phyloP scores from a whole-genome alignment of 1,140 invertebrate species.

The Hirudo medicinalis region DNA sequence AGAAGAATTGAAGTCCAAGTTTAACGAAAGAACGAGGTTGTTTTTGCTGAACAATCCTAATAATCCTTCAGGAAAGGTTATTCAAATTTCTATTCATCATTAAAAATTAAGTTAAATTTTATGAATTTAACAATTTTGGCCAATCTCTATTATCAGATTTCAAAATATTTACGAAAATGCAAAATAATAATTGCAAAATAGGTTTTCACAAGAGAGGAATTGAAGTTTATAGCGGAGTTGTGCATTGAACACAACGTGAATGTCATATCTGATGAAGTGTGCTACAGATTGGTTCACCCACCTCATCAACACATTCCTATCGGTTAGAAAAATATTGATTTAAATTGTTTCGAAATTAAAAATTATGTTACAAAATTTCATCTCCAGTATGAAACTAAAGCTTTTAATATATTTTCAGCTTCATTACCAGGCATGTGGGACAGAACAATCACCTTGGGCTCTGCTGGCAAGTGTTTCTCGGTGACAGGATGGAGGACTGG shows the following conservation, averaged over 20 bases:
- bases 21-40: constrained; percentile 80
- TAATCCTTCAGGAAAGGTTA: constrained; percentile 84
- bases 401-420: constrained; percentile 41
- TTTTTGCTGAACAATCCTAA: constrained; percentile 91
- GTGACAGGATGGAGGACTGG: constrained; percentile 75
- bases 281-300: constrained; percentile 83
- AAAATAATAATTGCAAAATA: constrained; percentile 25
- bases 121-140: too few species aligned
- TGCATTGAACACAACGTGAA: constrained; percentile 83
- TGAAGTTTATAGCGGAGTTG: constrained; percentile 63
- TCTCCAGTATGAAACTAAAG: not conserved
- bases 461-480: constrained; percentile 92
- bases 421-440: constrained; percentile 93
- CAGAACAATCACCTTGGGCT: constrained; percentile 88
- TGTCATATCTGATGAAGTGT: constrained; percentile 90
- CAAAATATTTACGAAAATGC: not conserved
- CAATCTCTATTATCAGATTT: too few species aligned
- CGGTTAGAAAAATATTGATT: not conserved
- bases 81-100: too few species aligned
- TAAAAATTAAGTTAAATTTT: too few species aligned
- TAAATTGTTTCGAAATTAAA: not conserved
- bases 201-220: constrained; percentile 44
- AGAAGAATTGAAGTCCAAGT: constrained; percentile 64
- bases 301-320: not conserved
- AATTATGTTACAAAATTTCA: not conserved